Evolutionary conservation across 2,113 vertebrate species (phyloP), one percentile per base, ranked within the genome.

Genomic region (Lampris incognitus): DNA sequence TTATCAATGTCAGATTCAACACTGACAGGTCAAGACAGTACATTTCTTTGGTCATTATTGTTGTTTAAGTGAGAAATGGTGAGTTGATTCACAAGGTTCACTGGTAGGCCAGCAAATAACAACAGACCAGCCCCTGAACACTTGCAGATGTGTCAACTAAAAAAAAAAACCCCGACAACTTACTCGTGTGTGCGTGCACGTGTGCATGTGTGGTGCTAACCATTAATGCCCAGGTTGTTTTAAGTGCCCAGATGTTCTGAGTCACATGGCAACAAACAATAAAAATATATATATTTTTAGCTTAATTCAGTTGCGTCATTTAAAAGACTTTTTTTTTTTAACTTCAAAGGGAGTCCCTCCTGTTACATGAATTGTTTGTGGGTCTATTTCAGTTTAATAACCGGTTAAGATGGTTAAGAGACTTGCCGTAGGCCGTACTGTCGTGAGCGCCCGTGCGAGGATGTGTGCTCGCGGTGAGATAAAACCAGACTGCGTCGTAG

Each of bases 121-220:
- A 81, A 75, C 74, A 77, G 78, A 82, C 85, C 52, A 55, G 44
- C 60, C 2, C 56, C 85, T 80, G 68, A 91, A 72, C 50, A 68
- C 68, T 66, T 68, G 70, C 81, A 84, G 74, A 82, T 84, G 74
- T 65, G 54, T 51, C 42, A 46, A 6, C 57, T 57, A 6, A 64
- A 78, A 74, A 58, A 36, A 57, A 37, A 39, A 50, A 41, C 54
- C 24, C 24, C 24, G 64, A 65, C 76, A 54, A 58, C 75, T 72
- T 48, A 40, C 63, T 52, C 39, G 44, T 70, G 65, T 51, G 44
- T 24, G n/a, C 59, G 41, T 55, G 63, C 59, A 8, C 66, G 72
- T 38, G 52, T 9, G 41, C 36, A 59, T 58, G 74, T 66, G 62
- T 36, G 62, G 48, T 61, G 49, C 41, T 3, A 57, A 63, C 71